phyloP scores from a whole-genome alignment of 2,113 vertebrate genomes.

The Salvelinus alpinus region DNA sequence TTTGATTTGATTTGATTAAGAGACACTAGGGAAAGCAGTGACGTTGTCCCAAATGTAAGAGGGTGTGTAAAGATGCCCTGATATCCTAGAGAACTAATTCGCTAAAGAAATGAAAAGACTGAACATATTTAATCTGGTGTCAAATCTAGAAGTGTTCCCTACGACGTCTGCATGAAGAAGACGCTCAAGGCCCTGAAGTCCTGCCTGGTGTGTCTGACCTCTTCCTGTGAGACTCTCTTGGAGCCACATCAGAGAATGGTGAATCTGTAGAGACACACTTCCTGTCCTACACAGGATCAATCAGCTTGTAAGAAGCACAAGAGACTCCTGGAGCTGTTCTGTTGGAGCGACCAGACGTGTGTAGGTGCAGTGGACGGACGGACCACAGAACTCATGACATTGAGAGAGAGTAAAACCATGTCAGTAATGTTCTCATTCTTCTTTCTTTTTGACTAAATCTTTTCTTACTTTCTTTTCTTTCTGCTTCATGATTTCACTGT shows the following conservation, averaged over 20 bases:
- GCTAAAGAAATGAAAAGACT: too few species aligned
- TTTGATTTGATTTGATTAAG: too few species aligned
- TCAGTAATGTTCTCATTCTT: too few species aligned
- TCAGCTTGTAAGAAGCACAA: conserved; percentile 56
- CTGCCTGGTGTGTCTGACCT: not conserved
- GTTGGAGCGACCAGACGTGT: conserved; percentile 15
- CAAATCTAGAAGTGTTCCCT: too few species aligned
- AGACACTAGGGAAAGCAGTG: conserved; percentile 44
- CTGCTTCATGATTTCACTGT: not conserved
- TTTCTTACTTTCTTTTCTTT: not conserved
- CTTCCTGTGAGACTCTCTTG: too few species aligned
- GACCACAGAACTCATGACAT: not conserved
- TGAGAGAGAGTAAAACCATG: not conserved
- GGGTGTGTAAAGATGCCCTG: conserved; percentile 41
- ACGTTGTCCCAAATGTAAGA: conserved; percentile 54
- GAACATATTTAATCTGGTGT: too few species aligned
- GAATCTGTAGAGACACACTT: too few species aligned
- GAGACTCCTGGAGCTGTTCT: conserved; percentile 56
- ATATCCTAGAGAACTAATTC: conserved; percentile 56
- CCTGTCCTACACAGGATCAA: not conserved
- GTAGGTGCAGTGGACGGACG: conserved; percentile 48
- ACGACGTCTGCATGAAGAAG: too few species aligned
- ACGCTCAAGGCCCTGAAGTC: too few species aligned
- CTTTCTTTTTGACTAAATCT: conserved; percentile 9
- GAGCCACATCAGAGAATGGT: too few species aligned